phyloP scores from a whole-genome alignment of 2,113 vertebrate species.

The Bombycilla garrulus region DNA sequence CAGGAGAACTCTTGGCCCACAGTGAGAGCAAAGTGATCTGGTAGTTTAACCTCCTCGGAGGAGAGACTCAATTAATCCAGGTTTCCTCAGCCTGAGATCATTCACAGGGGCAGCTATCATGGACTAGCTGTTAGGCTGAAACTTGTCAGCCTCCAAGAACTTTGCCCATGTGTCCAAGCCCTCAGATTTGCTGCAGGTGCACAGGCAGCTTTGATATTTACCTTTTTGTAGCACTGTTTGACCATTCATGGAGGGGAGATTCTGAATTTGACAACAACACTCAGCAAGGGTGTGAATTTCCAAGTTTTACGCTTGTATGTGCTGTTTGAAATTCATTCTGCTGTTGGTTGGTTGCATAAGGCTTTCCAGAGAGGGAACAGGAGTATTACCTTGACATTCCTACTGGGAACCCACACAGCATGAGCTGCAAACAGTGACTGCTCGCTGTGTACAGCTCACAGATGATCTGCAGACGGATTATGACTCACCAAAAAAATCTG shows the following conservation, averaged over 20 bases:
- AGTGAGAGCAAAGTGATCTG: neutral
- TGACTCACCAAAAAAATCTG: slow-evolving; percentile 33
- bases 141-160: neutral
- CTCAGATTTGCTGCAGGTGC: neutral
- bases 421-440: slow-evolving; percentile 21
- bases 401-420: neutral
- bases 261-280: slow-evolving; percentile 23
- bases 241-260: neutral
- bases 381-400: slow-evolving; percentile 29
- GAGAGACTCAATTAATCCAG: neutral
- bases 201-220: neutral
- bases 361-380: slow-evolving; percentile 28
- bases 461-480: slow-evolving; percentile 26
- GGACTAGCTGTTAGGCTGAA: neutral
- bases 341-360: slow-evolving; percentile 24
- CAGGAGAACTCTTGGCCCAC: neutral
- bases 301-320: neutral
- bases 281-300: slow-evolving; percentile 62
- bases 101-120: neutral
- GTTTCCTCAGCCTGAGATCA: neutral
- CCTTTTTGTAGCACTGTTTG: neutral
- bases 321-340: neutral
- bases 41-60: neutral
- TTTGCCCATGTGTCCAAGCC: neutral
- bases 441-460: neutral